These are phyloP conservation scores for Pterostichus niger DNA, from an alignment of 2,888 invertebrate genomes.

Conservation along the genomic window DNA sequence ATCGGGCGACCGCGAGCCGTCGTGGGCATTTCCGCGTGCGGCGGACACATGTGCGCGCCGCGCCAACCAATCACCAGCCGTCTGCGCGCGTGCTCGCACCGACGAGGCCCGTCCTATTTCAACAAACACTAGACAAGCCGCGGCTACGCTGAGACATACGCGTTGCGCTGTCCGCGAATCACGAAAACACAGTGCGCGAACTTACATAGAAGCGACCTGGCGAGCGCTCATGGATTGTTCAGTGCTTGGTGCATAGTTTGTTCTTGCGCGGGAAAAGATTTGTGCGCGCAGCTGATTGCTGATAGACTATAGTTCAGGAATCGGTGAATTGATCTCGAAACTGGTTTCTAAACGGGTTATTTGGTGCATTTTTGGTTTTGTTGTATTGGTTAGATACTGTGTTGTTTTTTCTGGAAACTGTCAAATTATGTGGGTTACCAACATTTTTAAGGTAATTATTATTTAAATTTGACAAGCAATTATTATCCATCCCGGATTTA, in stretches of 20 bases:
- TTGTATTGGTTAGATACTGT: conserved; percentile 27
- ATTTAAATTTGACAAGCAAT: too few species aligned
- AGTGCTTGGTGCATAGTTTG: neutral
- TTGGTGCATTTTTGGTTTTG: conserved; percentile 37
- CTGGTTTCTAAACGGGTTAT: conserved; percentile 53
- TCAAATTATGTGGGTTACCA: conserved; percentile 24
- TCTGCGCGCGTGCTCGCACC: conserved; percentile 52
- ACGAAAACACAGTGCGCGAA: neutral
- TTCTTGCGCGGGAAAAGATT: conserved; percentile 18
- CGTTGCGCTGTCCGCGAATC: conserved; percentile 18
- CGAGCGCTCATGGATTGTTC: neutral
- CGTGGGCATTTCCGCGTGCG: conserved; percentile 64
- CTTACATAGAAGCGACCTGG: neutral
- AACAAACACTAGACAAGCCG: conserved; percentile 37
- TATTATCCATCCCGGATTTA: too few species aligned
- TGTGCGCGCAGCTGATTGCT: conserved; percentile 6
- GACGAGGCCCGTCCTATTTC: conserved; percentile 44
- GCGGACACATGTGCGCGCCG: conserved; percentile 53
- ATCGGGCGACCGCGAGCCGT: conserved; percentile 19
- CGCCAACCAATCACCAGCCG: conserved; percentile 50
- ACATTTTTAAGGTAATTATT: conserved; percentile 25
- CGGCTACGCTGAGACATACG: conserved; percentile 12
- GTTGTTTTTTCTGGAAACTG: conserved; percentile 53
- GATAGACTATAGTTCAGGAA: conserved; percentile 19
- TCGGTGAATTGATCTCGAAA: conserved; percentile 57